Evolutionary conservation across 2,113 vertebrate genomes (phyloP), one percentile per base, ranked within the genome.

Genomic region (Percina caprodes): DNA sequence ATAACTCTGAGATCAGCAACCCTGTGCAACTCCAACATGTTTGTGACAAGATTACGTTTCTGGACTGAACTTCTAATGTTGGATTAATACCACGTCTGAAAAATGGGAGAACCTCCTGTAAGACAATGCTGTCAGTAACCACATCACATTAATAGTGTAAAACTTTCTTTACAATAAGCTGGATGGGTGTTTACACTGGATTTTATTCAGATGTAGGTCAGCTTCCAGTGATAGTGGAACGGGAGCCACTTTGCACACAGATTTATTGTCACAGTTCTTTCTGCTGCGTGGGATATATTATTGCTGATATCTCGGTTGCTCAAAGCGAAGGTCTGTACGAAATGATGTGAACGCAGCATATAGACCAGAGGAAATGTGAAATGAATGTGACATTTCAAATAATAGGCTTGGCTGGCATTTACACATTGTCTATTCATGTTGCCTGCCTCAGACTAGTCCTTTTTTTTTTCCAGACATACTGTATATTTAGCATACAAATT

Each of bases 301-400:
- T 39, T 54, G 13, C 26, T 24, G 4, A 48, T 26, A 26, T 48
- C 4, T 61, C 4, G 18, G 0, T 61, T 23, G 15, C 59, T 74
- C n/a, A 30, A 1, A 13, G 21, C 56, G 45, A 19, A 30, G 2
- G 11, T 49, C 24, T 6, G 7, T 33, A 30, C 2, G 3, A 42
- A 14, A 55, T 26, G 33, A 46, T 52, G 16, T 63, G 30, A 62
- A 51, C 12, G 1, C 30, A 10, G 13, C 24, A 14, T 23, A 10
- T 26, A 6, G 10, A 21, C 7, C 21, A 42, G 13, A 70, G 68
- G 24, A 30, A 60, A 12, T 21, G 6, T 51, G 46, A 49, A 33
- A 69, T 35, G 26, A 49, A 63, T 19, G 21, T 75, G n/a, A 65
- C 60, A 75, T 72, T 60, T 60, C 11, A 48, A 21, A 26, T 11